Evolutionary conservation across 2,888 invertebrate genomes (phyloP), one percentile per base, ranked within the genome.

Genomic region (Ctena decussata): DNA sequence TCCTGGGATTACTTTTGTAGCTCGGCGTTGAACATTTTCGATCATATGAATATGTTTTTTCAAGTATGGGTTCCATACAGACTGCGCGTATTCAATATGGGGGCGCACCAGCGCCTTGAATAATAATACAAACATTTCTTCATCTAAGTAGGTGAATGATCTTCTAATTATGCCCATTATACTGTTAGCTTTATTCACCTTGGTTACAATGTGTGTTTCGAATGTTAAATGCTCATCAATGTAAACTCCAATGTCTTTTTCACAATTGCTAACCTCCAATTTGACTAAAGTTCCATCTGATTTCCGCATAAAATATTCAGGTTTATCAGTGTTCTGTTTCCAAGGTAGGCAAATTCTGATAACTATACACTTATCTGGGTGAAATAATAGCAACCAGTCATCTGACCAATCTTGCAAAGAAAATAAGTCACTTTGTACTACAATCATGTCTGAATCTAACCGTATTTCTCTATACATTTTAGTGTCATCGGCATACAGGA

Each of bases 1-100:
- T 49, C 57, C 53, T 32, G 74, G 39, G 27, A 74, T 37, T 24
- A 78, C 1, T 75, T 69, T 83, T 2, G 83, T 83, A 24, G 78
- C 37, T 53, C 83, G 32, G 8, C 78, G 69, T 69, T 83, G 83
- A 18, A 83, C 78, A n/a, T 69, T 35, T 69, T 83, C 83, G 37
- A 83, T 49, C n/a, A 32, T n/a, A 24, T 69, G 35, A 27, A 37
- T 37, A 69, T 73, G 65, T 74, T 24, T 72, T 72, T 72, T 60
- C 60, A 60, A 60, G 18, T 60, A 60, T 11, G 30, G 24, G 27
- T 30, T 60, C 60, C 60, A 60, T 2, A 60, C 30, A 11, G 60
- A 60, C 30, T 60, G 60, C 6, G 60, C 77, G 24, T 69, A 77
- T 57, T 78, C 78, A 1, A 78, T 21, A 39, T 72, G 71, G 1